phyloP scores from a whole-genome alignment of 2,113 vertebrate species.

The Oreochromis niloticus region DNA sequence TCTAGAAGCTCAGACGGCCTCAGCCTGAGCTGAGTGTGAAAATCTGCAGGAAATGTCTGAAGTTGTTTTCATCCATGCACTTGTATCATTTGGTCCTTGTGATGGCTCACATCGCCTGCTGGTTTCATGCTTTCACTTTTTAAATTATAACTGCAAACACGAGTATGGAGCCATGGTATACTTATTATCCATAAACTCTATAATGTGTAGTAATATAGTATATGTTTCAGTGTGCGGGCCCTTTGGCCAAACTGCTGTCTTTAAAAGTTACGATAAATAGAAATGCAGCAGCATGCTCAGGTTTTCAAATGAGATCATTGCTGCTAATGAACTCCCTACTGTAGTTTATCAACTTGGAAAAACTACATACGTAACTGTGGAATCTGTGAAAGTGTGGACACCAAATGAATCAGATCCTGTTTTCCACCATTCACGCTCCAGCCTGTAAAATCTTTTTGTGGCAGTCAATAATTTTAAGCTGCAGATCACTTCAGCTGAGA shows the following conservation, averaged over 20 bases:
- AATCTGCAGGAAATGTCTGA: too few species aligned
- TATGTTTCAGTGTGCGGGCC: background rate
- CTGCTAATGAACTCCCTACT: background rate
- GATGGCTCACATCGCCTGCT: background rate
- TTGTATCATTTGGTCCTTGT: background rate
- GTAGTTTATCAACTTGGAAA: background rate
- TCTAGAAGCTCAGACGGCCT: too few species aligned
- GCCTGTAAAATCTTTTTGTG: background rate
- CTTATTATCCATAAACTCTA: background rate
- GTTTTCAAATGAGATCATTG: background rate
- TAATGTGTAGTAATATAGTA: background rate
- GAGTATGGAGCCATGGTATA: background rate
- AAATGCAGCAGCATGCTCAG: background rate
- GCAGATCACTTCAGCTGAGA: rapidly evolving
- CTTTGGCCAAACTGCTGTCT: background rate
- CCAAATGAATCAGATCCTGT: background rate
- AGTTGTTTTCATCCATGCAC: background rate
- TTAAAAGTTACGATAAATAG: background rate
- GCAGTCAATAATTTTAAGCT: background rate
- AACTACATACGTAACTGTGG: background rate
- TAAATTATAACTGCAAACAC: background rate
- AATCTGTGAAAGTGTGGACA: background rate
- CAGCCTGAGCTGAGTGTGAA: too few species aligned
- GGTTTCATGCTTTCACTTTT: background rate
- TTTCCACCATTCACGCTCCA: background rate